Evolutionary conservation across 2,113 vertebrate genomes (phyloP).

Genomic region (Amphiprion percula): DNA sequence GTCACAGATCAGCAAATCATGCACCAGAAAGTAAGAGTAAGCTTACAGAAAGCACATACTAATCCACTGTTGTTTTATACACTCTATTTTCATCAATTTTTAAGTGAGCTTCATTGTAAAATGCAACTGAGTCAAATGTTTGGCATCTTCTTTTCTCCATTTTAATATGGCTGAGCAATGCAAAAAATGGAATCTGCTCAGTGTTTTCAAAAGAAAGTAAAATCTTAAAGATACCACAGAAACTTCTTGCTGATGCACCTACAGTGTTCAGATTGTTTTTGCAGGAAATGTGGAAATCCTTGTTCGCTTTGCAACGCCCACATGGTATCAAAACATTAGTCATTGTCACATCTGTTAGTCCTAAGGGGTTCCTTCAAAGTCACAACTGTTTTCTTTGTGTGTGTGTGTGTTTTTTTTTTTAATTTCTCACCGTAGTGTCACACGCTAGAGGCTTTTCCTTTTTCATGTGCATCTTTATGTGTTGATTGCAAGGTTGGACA

Average conservation of each 20-base stretch:
- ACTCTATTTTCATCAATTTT: too few relatives aligned
- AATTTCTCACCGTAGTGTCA: background rate
- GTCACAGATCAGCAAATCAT: too few relatives aligned
- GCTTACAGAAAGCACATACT: too few relatives aligned
- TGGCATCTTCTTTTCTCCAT: background rate
- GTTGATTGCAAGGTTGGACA: background rate
- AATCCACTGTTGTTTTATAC: too few relatives aligned
- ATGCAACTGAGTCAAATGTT: too few relatives aligned
- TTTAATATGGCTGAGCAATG: background rate
- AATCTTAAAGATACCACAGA: background rate
- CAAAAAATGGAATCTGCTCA: background rate
- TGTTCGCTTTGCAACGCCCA: conserved; percentile 45
- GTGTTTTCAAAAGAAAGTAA: background rate
- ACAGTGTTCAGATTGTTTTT: conserved; percentile 21
- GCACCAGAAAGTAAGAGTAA: too few relatives aligned
- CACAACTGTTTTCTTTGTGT: conserved; percentile 26
- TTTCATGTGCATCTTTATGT: background rate
- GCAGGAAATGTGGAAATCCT: conserved; percentile 57
- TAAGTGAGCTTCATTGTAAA: too few relatives aligned
- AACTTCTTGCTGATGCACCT: conserved; percentile 22
- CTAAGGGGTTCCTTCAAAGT: conserved; percentile 37
- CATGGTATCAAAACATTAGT: conserved; percentile 63
- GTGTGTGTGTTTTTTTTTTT: background rate
- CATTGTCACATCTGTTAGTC: conserved; percentile 54
- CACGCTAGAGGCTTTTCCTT: background rate